Percentiles rank a stretch among this genome's conserved stretches.
phyloP scores from a whole-genome alignment of 1,140 invertebrate species.

The Zophobas morio region DNA sequence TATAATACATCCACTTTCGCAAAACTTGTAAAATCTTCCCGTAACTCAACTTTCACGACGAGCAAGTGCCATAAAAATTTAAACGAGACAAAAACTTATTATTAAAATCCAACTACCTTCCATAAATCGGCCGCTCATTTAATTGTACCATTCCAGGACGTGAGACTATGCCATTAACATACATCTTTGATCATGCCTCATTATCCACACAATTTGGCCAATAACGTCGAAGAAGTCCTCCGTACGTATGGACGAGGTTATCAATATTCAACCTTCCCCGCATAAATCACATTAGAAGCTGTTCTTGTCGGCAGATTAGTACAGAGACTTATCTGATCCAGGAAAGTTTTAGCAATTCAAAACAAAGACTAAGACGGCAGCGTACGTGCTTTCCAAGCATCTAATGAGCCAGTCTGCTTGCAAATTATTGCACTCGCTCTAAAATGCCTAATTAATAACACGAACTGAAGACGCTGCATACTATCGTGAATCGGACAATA shows the following conservation, averaged over 20 bases:
- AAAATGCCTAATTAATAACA: conserved; percentile 32
- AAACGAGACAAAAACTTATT: too few species aligned
- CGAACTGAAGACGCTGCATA: conserved; percentile 19
- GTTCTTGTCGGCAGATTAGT: conserved; percentile 39
- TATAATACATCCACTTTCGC: too few species aligned
- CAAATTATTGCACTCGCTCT: conserved; percentile 32
- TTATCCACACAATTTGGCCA: conserved; percentile 24
- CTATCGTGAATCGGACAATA: conserved; percentile 13
- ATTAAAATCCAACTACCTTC: too few species aligned
- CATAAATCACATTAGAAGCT: conserved; percentile 39
- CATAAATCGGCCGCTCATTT: too few species aligned
- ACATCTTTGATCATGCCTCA: conserved; percentile 7
- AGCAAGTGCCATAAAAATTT: too few species aligned
- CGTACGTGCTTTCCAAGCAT: conserved; percentile 1
- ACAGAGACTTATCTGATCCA: conserved; percentile 37
- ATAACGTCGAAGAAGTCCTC: conserved; percentile 7
- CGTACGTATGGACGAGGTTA: conserved; percentile 13
- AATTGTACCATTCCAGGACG: neutral
- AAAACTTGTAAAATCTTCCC: too few species aligned
- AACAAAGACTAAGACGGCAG: conserved; percentile 26
- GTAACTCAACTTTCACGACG: too few species aligned
- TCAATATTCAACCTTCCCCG: conserved; percentile 34
- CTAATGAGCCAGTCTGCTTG: conserved; percentile 27
- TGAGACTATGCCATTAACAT: neutral
- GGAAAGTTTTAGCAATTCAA: conserved; percentile 40